Conservation (phyloP, 2,888 invertebrate species). For the Dascillus cervinus region DNA sequence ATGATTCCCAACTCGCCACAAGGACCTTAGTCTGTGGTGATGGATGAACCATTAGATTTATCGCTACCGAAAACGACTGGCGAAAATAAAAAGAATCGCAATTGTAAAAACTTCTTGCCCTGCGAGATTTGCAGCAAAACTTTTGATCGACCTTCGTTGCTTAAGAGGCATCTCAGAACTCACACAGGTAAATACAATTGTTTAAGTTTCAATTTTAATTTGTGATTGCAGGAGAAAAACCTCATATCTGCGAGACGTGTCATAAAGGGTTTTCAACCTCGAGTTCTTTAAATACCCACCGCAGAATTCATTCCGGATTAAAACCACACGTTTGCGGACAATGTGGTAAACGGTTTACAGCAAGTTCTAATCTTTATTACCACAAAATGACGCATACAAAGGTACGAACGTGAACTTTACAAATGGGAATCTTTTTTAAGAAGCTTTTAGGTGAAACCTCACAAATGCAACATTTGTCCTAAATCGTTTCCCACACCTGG, state of each 20-base stretch:
- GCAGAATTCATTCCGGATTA: slow-evolving; percentile 85
- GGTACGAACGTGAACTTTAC: slow-evolving; percentile 45
- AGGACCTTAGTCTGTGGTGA: slow-evolving; percentile 1
- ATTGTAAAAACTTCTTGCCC: slow-evolving; percentile 46
- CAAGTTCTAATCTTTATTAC: slow-evolving; percentile 88
- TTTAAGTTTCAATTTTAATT: slow-evolving; percentile 4
- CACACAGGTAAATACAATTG: slow-evolving; percentile 65
- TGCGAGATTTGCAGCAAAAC: slow-evolving; percentile 88
- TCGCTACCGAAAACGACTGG: slow-evolving; percentile 12
- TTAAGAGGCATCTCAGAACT: slow-evolving; percentile 86
- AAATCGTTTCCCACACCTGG: slow-evolving; percentile 69
- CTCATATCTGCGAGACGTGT: slow-evolving; percentile 87
- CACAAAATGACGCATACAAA: slow-evolving; percentile 94
- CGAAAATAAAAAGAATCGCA: slow-evolving; percentile 1
- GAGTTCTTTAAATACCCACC: slow-evolving; percentile 84
- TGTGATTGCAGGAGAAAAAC: slow-evolving; percentile 69
- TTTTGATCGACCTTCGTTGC: slow-evolving; percentile 82
- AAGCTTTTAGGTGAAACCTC: slow-evolving; percentile 64
- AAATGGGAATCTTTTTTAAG: not conserved
- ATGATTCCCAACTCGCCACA: not conserved
- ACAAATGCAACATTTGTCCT: slow-evolving; percentile 61
- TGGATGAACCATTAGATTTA: slow-evolving; percentile 22
- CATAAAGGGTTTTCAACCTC: slow-evolving; percentile 90
- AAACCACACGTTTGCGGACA: slow-evolving; percentile 85
- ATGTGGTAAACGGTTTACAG: slow-evolving; percentile 87